Evolutionary conservation across 2,888 invertebrate genomes (phyloP), one percentile per base, ranked within the genome.

Genomic region (Petrophora chlorosata): DNA sequence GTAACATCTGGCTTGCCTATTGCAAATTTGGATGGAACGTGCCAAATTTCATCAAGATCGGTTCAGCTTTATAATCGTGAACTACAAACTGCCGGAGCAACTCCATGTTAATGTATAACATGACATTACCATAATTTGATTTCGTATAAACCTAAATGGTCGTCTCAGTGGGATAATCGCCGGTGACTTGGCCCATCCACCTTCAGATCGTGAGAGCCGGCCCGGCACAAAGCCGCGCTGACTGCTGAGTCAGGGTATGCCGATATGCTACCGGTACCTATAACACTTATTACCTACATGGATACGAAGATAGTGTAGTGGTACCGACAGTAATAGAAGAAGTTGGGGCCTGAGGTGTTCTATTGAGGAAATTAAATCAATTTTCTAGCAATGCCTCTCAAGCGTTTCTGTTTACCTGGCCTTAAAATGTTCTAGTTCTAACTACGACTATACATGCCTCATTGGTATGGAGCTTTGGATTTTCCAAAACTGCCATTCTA

Each of bases 201-300:
- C 13, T 32, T 9, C 26, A 8, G 26, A 54, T 63, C 82, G 82
- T 82, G 82, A 76, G 82, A 82, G 82, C 73, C 83, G 83, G 81
- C 75, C 39, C 73, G 44, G 48, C 58, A 63, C 64, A 79, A 72
- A 79, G 73, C 51, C 51, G 44, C 73, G 83, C 85, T 83, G 84
- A 85, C 76, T 73, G 83, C 85, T 83, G 84, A 85, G 76, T 85
- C 85, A 85, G 83, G 67, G 60, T 43, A 55, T 10, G 33, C 38
- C 65, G 63, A 56, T 63, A 62, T 53, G 48, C 63, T 61, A 62
- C 61, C 47, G 69, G 67, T 67, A 71, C 73, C 60, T 58, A 43
- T 44, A 45, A 53, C n/a, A n/a, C n/a, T n/a, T 49, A 48, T 22
- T 19, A 39, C 15, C 29, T 25, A 19, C 15, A 22, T 28, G 36